Evolutionary conservation across 64 coral and sea anemone species (phyloP).

Genomic region (Stylophora pistillata): DNA sequence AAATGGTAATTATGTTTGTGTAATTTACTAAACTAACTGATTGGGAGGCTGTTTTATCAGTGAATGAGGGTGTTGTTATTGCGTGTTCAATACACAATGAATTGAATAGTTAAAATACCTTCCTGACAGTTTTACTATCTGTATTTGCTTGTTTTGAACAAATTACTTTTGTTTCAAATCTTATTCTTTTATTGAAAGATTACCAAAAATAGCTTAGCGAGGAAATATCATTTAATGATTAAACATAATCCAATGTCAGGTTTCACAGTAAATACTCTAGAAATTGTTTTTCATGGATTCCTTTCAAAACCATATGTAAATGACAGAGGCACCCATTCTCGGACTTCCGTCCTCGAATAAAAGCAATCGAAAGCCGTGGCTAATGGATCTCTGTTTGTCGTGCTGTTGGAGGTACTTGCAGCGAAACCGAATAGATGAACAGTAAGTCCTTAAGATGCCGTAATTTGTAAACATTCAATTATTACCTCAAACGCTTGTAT

Average conservation of each 20-base stretch:
- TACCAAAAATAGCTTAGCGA: constrained; percentile 1
- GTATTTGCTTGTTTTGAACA: constrained; percentile 6
- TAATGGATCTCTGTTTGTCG: constrained; percentile 37
- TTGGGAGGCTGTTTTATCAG: neutral
- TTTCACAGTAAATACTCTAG: neutral
- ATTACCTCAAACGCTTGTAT: neutral
- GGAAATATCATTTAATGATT: neutral
- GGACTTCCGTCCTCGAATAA: neutral
- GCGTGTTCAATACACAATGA: constrained; percentile 2
- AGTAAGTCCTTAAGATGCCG: neutral
- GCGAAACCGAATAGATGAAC: neutral
- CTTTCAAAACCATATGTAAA: neutral
- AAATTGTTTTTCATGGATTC: too few species aligned
- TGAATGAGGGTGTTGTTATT: neutral
- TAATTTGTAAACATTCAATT: constrained; percentile 51
- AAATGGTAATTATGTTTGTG: neutral
- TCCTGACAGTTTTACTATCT: constrained; percentile 20
- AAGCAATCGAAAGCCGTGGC: constrained; percentile 3
- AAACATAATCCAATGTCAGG: neutral
- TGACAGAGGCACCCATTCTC: neutral
- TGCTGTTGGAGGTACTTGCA: neutral
- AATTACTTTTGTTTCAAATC: neutral
- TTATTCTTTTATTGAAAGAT: neutral
- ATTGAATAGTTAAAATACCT: constrained; percentile 22
- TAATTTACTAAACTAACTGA: neutral